phyloP scores from a whole-genome alignment of 2,888 invertebrate species.

The Drosophila atroscutellata region DNA sequence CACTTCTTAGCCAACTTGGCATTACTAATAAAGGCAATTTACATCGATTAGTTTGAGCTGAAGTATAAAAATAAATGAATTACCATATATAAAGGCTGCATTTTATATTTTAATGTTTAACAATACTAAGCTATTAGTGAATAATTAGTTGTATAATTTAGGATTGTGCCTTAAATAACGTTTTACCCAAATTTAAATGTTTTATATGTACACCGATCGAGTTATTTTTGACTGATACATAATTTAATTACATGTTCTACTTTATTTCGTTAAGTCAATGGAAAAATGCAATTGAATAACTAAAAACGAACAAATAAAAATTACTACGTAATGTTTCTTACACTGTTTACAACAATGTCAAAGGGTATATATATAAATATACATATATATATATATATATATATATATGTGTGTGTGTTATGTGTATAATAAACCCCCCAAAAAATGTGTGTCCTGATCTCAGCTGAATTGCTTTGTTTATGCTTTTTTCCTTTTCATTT shows the following conservation, averaged over 20 bases:
- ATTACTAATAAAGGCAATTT: neutral
- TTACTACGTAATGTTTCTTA: conserved; percentile 16
- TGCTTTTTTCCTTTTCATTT: conserved; percentile 1
- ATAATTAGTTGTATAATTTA: neutral
- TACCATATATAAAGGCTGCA: neutral
- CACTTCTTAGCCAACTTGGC: neutral
- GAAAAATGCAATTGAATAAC: conserved; percentile 19
- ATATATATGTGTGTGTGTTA: neutral
- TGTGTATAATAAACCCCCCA: neutral
- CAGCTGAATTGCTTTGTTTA: conserved; percentile 13
- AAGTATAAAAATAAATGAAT: neutral
- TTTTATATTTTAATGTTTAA: conserved; percentile 13
- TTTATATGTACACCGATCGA: conserved; percentile 31
- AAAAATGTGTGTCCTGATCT: conserved; percentile 8
- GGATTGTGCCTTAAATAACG: neutral
- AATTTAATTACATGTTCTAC: conserved; percentile 2
- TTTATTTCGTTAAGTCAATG: conserved; percentile 1
- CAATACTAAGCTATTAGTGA: neutral
- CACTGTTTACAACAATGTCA: conserved; percentile 14
- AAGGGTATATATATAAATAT: neutral
- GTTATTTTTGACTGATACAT: conserved; percentile 19
- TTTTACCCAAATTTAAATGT: neutral
- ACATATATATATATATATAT: neutral
- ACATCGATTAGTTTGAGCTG: neutral
- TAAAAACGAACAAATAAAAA: conserved; percentile 4